phyloP scores from a whole-genome alignment of 2,888 invertebrate genomes.

The Rhingia campestris region DNA sequence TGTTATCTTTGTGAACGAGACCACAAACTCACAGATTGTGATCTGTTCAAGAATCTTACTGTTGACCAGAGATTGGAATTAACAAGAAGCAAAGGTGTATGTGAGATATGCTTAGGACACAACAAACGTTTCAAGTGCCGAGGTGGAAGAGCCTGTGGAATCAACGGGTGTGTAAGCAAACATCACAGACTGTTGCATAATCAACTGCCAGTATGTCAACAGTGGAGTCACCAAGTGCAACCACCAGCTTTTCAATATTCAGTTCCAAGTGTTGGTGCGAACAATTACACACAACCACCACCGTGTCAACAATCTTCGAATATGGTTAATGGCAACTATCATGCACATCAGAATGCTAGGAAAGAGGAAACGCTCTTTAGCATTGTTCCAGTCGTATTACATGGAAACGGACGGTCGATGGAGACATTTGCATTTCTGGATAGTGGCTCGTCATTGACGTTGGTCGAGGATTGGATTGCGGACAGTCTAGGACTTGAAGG shows the following conservation, averaged over 20 bases:
- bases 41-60: background rate
- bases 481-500: constrained; percentile 20
- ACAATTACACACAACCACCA: no score
- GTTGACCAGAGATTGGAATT: background rate
- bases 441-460: constrained; percentile 2
- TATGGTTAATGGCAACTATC: background rate
- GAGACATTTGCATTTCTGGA: constrained; percentile 28
- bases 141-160: no score
- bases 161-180: constrained; percentile 21
- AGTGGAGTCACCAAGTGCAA: background rate
- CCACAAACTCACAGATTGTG: background rate
- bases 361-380: constrained; percentile 1
- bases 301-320: no score
- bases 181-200: constrained; percentile 5
- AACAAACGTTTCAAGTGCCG: no score
- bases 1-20: background rate
- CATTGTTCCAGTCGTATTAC: constrained; percentile 44
- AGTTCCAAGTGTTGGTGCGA: no score
- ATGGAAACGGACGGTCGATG: constrained; percentile 24
- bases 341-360: constrained; percentile 9
- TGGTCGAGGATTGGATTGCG: constrained; percentile 15
- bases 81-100: background rate
- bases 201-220: background rate
- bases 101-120: no score
- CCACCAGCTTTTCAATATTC: background rate